A percentile compares a stretch with the other conserved stretches of the same genome.
Conservation (phyloP, 2,113 vertebrate genomes). For the Cepphus grylle region DNA sequence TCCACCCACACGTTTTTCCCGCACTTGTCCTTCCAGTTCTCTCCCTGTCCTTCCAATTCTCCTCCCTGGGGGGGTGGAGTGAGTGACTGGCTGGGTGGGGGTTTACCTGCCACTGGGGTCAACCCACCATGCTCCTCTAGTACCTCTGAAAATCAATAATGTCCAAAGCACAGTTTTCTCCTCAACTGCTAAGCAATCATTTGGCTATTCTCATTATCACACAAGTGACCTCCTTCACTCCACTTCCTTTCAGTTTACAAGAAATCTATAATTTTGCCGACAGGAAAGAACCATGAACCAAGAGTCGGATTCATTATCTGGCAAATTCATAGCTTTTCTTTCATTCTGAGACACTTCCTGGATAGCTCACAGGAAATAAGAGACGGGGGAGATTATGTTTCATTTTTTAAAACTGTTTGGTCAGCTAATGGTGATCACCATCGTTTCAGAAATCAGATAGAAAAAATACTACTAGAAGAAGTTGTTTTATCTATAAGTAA, state of each 20-base stretch:
- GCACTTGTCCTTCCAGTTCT: neutral
- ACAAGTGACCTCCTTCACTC: neutral
- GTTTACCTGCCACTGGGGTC: neutral
- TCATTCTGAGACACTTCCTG: slow-evolving; percentile 59
- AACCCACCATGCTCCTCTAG: neutral
- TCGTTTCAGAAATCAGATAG: neutral
- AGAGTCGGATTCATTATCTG: neutral
- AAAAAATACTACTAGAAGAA: neutral
- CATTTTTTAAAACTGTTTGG: neutral
- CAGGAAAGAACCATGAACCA: slow-evolving; percentile 47
- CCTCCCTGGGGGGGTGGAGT: accelerated
- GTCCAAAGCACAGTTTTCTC: neutral
- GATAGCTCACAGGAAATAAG: slow-evolving; percentile 28
- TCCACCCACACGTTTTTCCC: neutral
- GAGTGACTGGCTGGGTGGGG: neutral
- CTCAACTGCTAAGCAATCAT: neutral
- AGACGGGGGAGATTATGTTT: neutral
- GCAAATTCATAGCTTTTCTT: slow-evolving; percentile 48
- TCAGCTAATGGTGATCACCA: neutral
- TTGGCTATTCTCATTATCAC: slow-evolving; percentile 15
- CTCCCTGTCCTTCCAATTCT: neutral
- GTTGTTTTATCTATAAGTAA: neutral
- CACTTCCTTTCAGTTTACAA: slow-evolving; percentile 58
- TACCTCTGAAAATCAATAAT: neutral
- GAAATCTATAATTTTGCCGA: slow-evolving; percentile 38